Base-by-base conservation (phyloP, 2,113 vertebrate genomes). In the Penelope pileata region DNA sequence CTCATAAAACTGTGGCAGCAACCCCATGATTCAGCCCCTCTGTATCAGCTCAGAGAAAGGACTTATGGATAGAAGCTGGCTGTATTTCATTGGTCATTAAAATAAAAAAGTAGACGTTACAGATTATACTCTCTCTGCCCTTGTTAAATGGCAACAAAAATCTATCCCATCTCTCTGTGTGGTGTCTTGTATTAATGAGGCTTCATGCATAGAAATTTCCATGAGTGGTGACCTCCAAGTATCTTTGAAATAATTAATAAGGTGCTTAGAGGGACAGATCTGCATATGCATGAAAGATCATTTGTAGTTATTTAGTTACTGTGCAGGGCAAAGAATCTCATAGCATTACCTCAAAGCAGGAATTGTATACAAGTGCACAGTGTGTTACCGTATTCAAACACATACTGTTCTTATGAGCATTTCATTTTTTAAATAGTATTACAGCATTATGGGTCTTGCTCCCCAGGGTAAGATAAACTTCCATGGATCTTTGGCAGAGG, bases 181-280 rank as follows among this genome's bases (percentile, higher is more conserved):
- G 92, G 54, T 93, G 78, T 96, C 96, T 95, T 94, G 81, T 96
- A 93, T 95, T 98, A 98, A 98, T 97, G 97, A 97, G 92, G 91
- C 91, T 94, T 92, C 96, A 96, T 96, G 97, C 96, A 94, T 19
- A 96, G 97, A 96, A 94, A 96, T 96, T 96, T 92, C 86, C 91
- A 48, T 92, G 94, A 97, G 96, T 94, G 60, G 81, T 98, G 97
- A 98, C 97, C 97, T 98, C 97, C 96, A 98, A 94, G 91, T 97
- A 91, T 95, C 97, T 98, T 97, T 97, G 97, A 97, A 97, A 98
- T 97, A 97, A 98, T 98, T 98, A 98, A 97, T 97, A 97, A 96
- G 91, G 92, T 97, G 94, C 97, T 98, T 96, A 96, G 93, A 96
- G 96, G 90, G 78, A 86, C 70, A 88, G 74, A 97, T 96, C 97